Conservation (phyloP, 2,797 vertebrate genomes). For the Carapus acus region DNA sequence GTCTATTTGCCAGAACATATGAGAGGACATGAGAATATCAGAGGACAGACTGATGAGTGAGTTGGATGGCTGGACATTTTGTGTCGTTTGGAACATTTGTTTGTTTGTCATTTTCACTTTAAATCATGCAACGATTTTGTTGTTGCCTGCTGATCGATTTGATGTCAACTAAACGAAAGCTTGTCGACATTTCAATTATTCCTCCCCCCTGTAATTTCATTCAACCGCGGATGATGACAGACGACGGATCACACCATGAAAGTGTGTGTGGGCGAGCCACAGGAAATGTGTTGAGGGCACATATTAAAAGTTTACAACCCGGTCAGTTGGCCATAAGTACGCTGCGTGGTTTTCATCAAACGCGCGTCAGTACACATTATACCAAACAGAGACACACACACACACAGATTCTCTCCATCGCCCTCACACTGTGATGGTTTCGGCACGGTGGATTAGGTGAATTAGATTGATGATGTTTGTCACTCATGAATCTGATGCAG, state of each 20-base stretch:
- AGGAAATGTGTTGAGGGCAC: slow-evolving; percentile 2
- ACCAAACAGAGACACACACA: slow-evolving; percentile 15
- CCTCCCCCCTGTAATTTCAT: slow-evolving; percentile 7
- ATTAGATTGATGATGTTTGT: slow-evolving; percentile 27
- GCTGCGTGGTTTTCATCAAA: slow-evolving; percentile 14
- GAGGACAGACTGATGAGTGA: no score
- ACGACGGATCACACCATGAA: background rate
- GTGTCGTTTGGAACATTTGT: no score
- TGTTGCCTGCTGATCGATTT: slow-evolving; percentile 7
- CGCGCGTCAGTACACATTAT: slow-evolving; percentile 37
- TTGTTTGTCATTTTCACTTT: background rate
- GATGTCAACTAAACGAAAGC: slow-evolving; percentile 21
- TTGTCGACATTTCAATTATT: slow-evolving; percentile 24
- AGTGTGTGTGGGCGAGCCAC: background rate
- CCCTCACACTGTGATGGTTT: slow-evolving; percentile 14
- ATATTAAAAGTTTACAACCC: background rate
- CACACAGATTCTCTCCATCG: slow-evolving; percentile 25
- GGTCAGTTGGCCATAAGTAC: slow-evolving; percentile 8
- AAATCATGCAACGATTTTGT: slow-evolving; percentile 1
- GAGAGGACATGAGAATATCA: no score
- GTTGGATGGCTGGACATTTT: no score
- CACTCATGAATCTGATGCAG: slow-evolving; percentile 18
- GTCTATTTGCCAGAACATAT: no score
- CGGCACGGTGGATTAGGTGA: slow-evolving; percentile 4
- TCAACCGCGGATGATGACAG: slow-evolving; percentile 1